Evolutionary conservation across 2,888 invertebrate genomes (phyloP).

Genomic region (Herminia tarsipennalis): DNA sequence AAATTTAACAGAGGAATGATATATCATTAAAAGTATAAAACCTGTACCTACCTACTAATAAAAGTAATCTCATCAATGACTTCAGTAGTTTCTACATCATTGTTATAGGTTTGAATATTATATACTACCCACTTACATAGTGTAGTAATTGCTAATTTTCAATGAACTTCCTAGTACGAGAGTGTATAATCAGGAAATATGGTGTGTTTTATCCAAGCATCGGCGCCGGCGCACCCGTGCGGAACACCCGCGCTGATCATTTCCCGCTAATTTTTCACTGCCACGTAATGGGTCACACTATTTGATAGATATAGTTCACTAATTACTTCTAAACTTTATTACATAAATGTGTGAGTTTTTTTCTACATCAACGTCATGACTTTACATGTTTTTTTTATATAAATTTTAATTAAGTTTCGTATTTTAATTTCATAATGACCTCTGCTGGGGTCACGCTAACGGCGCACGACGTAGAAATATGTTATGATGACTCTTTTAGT

Average conservation of each 20-base stretch:
- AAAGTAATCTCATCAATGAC: background rate
- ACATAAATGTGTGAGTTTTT: background rate
- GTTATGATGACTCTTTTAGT: too few relatives aligned
- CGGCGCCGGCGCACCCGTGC: conserved; percentile 48
- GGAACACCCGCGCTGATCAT: conserved; percentile 45
- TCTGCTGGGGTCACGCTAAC: too few relatives aligned
- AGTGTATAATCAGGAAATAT: conserved; percentile 60
- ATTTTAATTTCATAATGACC: conserved; percentile 6
- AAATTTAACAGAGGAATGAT: too few relatives aligned
- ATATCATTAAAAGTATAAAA: too few relatives aligned
- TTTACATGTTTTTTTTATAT: background rate
- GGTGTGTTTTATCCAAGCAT: conserved; percentile 38
- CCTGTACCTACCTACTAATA: background rate
- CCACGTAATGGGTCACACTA: conserved; percentile 30
- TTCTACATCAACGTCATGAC: conserved; percentile 1
- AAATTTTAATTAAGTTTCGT: conserved; percentile 6
- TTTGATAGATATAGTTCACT: conserved; percentile 10
- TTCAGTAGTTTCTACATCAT: conserved; percentile 2
- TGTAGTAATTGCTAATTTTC: conserved; percentile 29
- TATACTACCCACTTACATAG: conserved; percentile 1
- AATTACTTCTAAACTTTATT: background rate
- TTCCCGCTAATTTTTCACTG: conserved; percentile 40
- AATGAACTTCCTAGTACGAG: conserved; percentile 44
- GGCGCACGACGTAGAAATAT: too few relatives aligned
- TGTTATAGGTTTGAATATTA: background rate